Evolutionary conservation across 2,113 vertebrate genomes (phyloP), one percentile per base, ranked within the genome.

Genomic region (Todiramphus chloris): DNA sequence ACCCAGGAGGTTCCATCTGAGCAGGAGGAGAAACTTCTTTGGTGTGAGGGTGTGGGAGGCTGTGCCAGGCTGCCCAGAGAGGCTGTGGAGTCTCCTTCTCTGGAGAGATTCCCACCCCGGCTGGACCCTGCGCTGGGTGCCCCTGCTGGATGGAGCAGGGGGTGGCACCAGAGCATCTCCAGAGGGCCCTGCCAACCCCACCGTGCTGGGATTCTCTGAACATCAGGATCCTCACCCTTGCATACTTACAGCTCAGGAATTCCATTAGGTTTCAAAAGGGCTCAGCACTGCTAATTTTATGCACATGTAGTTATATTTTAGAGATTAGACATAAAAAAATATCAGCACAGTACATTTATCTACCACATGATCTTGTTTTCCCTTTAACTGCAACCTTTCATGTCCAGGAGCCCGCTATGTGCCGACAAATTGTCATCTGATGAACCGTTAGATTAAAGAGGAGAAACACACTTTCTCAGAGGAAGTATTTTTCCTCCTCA

Each of bases 351-450:
- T 15, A 5, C 10, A 6, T 78, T 86, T 93, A 94, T 95, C 96
- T 94, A 59, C 83, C 83, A 46, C 81, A 76, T 31, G 48, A 96
- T 96, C 95, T 95, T 82, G 73, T 77, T 95, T 91, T 89, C 77
- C 83, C 73, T 69, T 73, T 69, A 59, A 72, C 77, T 83, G 89
- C 87, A 79, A 16, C 93, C 90, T 76, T 73, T 92, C 81, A 58
- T 4, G 89, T 19, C 89, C 89, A 94, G 91, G 43, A 87, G 91
- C 69, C 86, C 25, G 76, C 90, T 79, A 10, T 46, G 64, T 79
- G 84, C 83, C 2, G 2, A 67, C 73, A 73, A 91, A 84, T 13
- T 77, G 63, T 66, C 43, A 37, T 37, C 24, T 66, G 90, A 92
- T 90, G 87, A 87, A 46, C 86, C 46, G 24, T 87, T 69, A 94